Evolutionary conservation across 92 coral and sea anemone species (phyloP).

Genomic region (Micromussa lordhowensis): DNA sequence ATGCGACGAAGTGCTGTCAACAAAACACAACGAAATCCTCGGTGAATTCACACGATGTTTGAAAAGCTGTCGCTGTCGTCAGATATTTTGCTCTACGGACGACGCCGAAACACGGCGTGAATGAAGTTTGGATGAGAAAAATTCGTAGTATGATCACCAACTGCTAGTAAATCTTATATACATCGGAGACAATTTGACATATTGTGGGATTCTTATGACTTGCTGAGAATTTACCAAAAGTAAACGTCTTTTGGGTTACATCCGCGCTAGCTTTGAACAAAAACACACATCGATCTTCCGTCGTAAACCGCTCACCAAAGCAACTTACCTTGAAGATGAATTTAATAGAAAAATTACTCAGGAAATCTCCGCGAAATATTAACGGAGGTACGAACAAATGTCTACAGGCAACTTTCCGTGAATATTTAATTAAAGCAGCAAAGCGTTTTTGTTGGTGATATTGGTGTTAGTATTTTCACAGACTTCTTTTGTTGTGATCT

Average conservation of each 20-base stretch:
- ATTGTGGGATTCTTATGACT: constrained; percentile 4
- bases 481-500: constrained; percentile 9
- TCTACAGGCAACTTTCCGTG: constrained; percentile 21
- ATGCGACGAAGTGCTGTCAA: constrained; percentile 4
- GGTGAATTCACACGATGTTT: constrained; percentile 1
- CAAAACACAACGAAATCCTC: constrained; percentile 8
- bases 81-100: not conserved
- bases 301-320: not conserved
- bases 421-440: constrained; percentile 51
- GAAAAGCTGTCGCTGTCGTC: not conserved
- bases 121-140: not conserved
- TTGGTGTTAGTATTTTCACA: not conserved
- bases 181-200: constrained; percentile 14
- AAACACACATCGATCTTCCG: not conserved
- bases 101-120: not conserved
- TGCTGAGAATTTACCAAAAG: constrained; percentile 10
- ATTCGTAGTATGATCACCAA: no score
- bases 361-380: constrained; percentile 39
- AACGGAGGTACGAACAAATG: constrained; percentile 35
- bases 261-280: constrained; percentile 1
- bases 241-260: not conserved
- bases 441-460: not conserved
- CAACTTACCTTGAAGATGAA: constrained; percentile 39
- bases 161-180: not conserved
- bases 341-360: constrained; percentile 62